Evolutionary conservation across 2,113 vertebrate genomes (phyloP).

Genomic region (Saguinus imperator): DNA sequence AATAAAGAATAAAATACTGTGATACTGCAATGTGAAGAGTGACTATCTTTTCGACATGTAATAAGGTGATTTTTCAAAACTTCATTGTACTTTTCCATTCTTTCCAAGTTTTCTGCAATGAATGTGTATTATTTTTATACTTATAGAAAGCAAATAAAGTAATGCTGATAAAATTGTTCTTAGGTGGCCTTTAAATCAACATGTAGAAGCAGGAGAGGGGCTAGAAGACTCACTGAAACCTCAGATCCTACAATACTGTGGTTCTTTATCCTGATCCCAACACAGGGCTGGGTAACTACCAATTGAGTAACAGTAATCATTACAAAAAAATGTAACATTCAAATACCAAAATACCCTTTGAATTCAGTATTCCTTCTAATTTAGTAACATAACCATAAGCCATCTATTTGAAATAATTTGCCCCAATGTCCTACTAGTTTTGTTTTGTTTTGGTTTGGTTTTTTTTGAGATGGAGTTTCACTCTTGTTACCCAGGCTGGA

Average conservation of each 20-base stretch:
- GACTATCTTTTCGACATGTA: not conserved
- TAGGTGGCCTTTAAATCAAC: not conserved
- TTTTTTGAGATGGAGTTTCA: too few relatives aligned
- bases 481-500: too few relatives aligned
- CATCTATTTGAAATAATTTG: not conserved
- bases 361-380: conserved; percentile 16
- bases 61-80: conserved; percentile 3
- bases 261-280: not conserved
- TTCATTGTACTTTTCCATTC: not conserved
- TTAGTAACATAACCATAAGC: not conserved
- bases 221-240: not conserved
- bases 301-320: not conserved
- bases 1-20: not conserved
- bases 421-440: not conserved
- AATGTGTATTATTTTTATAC: not conserved
- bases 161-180: not conserved
- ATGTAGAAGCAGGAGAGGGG: not conserved
- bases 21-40: not conserved
- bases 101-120: not conserved
- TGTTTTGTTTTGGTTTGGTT: not conserved
- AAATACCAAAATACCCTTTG: not conserved
- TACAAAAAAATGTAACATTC: not conserved
- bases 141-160: not conserved
- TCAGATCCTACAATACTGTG: not conserved
- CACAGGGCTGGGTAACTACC: not conserved